phyloP scores from a whole-genome alignment of 2,113 vertebrate genomes.

The Cricetomys ansorgei region DNA sequence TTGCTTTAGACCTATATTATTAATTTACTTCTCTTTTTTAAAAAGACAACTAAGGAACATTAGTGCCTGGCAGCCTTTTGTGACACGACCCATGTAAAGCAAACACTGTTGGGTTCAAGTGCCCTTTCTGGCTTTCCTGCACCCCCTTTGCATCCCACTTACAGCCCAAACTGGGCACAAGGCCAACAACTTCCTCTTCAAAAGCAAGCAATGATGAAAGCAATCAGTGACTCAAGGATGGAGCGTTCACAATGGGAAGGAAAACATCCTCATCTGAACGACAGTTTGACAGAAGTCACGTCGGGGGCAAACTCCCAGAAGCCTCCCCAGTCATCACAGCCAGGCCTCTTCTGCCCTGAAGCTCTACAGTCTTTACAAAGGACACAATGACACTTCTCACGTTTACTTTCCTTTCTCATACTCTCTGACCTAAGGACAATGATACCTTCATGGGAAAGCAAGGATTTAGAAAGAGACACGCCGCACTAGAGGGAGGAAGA shows the following conservation, averaged over 20 bases:
- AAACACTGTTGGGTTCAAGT: slow-evolving; percentile 79
- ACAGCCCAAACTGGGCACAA: slow-evolving; percentile 74
- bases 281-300: slow-evolving; percentile 89
- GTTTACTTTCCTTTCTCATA: slow-evolving; percentile 35
- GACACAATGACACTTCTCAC: background rate
- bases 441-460: slow-evolving; percentile 1
- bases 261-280: slow-evolving; percentile 89
- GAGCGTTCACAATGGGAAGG: slow-evolving; percentile 84
- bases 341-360: slow-evolving; percentile 66
- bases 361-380: slow-evolving; percentile 73
- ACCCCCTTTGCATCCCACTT: slow-evolving; percentile 73
- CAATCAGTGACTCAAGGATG: slow-evolving; percentile 81
- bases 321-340: slow-evolving; percentile 71
- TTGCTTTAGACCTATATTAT: background rate
- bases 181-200: slow-evolving; percentile 89
- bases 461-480: background rate
- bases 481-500: background rate
- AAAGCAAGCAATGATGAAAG: slow-evolving; percentile 87
- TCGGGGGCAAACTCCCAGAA: slow-evolving; percentile 85
- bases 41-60: background rate
- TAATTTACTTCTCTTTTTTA: background rate
- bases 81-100: slow-evolving; percentile 65
- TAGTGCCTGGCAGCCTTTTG: slow-evolving; percentile 71
- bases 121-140: slow-evolving; percentile 83
- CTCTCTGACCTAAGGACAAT: slow-evolving; percentile 16